Percentiles rank a stretch among this genome's conserved stretches.
phyloP scores from a whole-genome alignment of 2,888 invertebrate genomes.

The Candidula unifasciata region DNA sequence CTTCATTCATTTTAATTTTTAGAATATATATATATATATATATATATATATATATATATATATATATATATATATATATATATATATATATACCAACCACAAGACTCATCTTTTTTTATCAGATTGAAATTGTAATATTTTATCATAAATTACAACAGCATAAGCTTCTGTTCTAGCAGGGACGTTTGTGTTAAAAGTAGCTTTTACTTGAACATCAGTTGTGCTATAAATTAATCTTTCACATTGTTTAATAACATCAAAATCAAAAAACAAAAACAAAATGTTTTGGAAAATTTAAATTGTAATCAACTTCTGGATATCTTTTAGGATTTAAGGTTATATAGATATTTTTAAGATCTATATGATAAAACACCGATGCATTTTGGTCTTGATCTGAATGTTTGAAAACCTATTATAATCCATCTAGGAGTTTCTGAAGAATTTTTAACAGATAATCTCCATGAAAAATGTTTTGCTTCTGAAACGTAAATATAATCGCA shows the following conservation, averaged over 20 bases:
- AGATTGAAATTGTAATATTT: constrained; percentile 20
- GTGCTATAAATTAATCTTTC: constrained; percentile 2
- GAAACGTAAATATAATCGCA: not conserved
- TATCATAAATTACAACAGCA: constrained; percentile 28
- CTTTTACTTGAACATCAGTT: constrained; percentile 21
- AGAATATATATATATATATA: too few relatives aligned
- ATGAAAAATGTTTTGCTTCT: too few relatives aligned
- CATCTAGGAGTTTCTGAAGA: constrained; percentile 28
- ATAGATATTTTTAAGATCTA: constrained; percentile 8
- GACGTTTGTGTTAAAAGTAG: constrained; percentile 16
- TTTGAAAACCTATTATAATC: constrained; percentile 34
- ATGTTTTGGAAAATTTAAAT: not conserved
- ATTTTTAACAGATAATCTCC: too few relatives aligned
- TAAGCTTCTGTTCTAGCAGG: constrained; percentile 25
- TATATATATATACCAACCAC: too few relatives aligned
- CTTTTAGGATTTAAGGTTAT: constrained; percentile 20
- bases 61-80: too few relatives aligned
- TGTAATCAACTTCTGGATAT: too few relatives aligned
- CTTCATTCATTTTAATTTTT: too few relatives aligned
- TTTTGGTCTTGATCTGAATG: constrained; percentile 25
- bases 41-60: too few relatives aligned
- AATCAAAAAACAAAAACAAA: constrained; percentile 4
- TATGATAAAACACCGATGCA: constrained; percentile 22
- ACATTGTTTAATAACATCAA: constrained; percentile 33
- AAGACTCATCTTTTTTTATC: constrained; percentile 22